These are phyloP conservation scores for Solenodon paradoxus DNA, from an alignment of 2,113 vertebrate genomes.

Conservation along the genomic window DNA sequence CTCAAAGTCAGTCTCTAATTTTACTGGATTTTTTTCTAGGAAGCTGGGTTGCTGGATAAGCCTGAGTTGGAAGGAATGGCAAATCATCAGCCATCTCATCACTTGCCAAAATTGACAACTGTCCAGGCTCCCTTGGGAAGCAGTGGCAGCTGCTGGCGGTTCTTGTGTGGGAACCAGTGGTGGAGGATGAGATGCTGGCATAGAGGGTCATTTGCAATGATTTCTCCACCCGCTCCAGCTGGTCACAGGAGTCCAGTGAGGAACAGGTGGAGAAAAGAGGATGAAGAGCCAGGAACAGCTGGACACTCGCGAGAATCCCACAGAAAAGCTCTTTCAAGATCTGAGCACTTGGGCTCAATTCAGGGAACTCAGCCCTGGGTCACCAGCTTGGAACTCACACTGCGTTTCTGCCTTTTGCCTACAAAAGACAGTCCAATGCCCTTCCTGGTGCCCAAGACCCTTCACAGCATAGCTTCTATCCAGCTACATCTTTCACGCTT, in stretches of 20 bases:
- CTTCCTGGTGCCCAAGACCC: background rate
- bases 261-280: background rate
- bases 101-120: conserved; percentile 32
- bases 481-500: background rate
- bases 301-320: background rate
- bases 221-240: background rate
- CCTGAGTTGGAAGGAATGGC: background rate
- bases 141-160: conserved; percentile 46
- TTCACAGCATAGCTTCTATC: background rate
- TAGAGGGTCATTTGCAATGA: background rate
- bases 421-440: background rate
- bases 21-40: background rate
- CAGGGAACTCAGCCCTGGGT: background rate
- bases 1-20: background rate
- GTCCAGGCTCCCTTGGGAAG: background rate
- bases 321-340: background rate
- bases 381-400: background rate
- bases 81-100: background rate
- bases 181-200: background rate
- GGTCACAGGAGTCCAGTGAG: background rate
- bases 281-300: conserved; percentile 21
- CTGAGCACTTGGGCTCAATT: background rate
- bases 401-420: background rate
- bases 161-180: background rate
- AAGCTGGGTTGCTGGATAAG: background rate